A percentile compares a stretch with the other conserved stretches of the same genome.
Evolutionary conservation across 1,140 invertebrate genomes (phyloP).

Genomic region (Drosophila virilis): DNA sequence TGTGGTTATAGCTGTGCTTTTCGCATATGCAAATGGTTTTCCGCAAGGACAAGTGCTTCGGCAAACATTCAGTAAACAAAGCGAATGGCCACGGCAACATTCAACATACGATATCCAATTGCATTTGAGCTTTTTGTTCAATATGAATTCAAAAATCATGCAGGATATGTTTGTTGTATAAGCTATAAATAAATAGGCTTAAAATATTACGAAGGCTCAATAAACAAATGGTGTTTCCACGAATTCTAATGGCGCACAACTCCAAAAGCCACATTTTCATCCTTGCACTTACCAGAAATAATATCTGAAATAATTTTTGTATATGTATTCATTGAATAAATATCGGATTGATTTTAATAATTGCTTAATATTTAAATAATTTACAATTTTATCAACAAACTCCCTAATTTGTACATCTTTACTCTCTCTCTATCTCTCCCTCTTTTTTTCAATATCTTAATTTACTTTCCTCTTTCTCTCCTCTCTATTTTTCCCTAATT

Average conservation of each 20-base stretch:
- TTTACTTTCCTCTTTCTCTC: not conserved
- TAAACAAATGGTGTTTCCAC: too few species aligned
- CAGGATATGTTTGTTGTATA: not conserved
- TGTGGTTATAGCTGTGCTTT: constrained; percentile 60
- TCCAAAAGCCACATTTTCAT: too few species aligned
- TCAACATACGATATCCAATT: constrained; percentile 33
- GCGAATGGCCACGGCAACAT: constrained; percentile 6
- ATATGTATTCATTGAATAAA: too few species aligned
- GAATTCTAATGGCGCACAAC: too few species aligned
- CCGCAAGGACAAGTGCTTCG: constrained; percentile 68
- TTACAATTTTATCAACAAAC: too few species aligned
- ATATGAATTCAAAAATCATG: constrained; percentile 32
- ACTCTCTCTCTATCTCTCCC: not conserved
- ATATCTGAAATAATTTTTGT: too few species aligned
- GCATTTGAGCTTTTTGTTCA: constrained; percentile 55
- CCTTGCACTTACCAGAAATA: too few species aligned
- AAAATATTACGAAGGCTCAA: too few species aligned
- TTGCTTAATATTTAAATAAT: too few species aligned
- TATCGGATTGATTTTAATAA: too few species aligned
- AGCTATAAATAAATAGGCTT: too few species aligned
- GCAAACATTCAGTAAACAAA: constrained; percentile 33
- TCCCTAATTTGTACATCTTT: too few species aligned
- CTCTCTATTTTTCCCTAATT: not conserved
- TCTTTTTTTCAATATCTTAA: not conserved
- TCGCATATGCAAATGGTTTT: constrained; percentile 75